Evolutionary conservation across 2,888 invertebrate genomes (phyloP), one percentile per base, ranked within the genome.

Genomic region (Eupithecia subfuscata): DNA sequence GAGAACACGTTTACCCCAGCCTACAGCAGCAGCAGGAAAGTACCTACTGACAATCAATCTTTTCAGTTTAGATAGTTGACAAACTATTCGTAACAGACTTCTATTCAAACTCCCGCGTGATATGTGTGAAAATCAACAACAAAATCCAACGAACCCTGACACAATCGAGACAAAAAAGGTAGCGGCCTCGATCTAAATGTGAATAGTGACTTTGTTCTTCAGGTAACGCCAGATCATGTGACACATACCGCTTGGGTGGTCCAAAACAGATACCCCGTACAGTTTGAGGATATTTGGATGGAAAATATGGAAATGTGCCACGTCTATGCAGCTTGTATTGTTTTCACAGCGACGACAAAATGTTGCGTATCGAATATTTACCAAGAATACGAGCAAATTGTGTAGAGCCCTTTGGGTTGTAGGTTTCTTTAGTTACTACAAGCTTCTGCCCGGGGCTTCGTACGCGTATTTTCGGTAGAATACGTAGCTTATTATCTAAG

Each of bases 201-300:
- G 86, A 91, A 91, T 88, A 87, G 67, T 78, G 78, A 80, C 83
- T 86, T 93, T 93, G 92, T 93, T 92, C 91, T 91, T 80, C 92
- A 91, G 93, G 93, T 90, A 91, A 88, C 86, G 88, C 89, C 88
- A 90, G 89, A 93, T 93, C 90, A 83, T 87, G 85, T 93, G 92
- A 90, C 92, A 87, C 86, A 86, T 77, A 79, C 77, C 80, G 78
- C 88, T 76, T 94, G 95, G 95, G 95, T 95, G 95, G 95, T 93
- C 95, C 85, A 79, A 83, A 87, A 88, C 88, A 90, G 89, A 93
- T 92, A 89, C 90, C 92, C 92, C 88, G 91, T 91, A 92, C 89
- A 92, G 92, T 92, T 92, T 91, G 88, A 90, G 86, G 89, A 91
- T 87, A 94, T 95, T 95, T 91, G 94, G 87, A 95, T 95, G 93